Evolutionary conservation across 2,888 invertebrate species (phyloP).

Genomic region (Lordiphosa fenestrarum): DNA sequence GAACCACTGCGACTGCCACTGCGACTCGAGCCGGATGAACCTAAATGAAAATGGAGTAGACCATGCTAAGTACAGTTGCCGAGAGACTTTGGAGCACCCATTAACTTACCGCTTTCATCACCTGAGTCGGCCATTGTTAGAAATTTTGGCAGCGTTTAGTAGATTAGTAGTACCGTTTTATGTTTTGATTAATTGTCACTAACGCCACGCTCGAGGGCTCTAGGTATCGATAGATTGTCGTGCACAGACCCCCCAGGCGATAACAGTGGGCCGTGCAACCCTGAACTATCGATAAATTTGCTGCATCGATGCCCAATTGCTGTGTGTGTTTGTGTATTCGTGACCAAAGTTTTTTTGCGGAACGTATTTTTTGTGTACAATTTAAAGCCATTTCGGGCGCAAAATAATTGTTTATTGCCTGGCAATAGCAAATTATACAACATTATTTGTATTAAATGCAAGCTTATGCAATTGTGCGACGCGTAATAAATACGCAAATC

Average conservation of each 20-base stretch:
- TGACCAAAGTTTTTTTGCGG: constrained; percentile 77
- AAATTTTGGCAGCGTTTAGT: neutral
- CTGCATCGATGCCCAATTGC: constrained; percentile 31
- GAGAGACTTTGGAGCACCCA: neutral
- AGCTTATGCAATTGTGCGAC: constrained; percentile 39
- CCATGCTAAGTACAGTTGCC: constrained; percentile 14
- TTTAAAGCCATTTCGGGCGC: constrained; percentile 65
- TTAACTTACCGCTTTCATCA: constrained; percentile 67
- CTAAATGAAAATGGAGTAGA: constrained; percentile 32
- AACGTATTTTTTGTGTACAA: constrained; percentile 71
- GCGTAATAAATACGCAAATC: constrained; percentile 59
- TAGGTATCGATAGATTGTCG: too few relatives aligned
- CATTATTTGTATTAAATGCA: constrained; percentile 36
- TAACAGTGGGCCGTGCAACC: constrained; percentile 34
- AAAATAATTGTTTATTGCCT: constrained; percentile 55
- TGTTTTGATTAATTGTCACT: too few relatives aligned
- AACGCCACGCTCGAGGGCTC: too few relatives aligned
- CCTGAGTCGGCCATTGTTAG: constrained; percentile 63
- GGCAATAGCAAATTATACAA: constrained; percentile 47
- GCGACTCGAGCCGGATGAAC: constrained; percentile 76
- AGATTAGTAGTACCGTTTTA: too few relatives aligned
- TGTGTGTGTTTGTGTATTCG: constrained; percentile 78
- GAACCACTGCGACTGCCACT: constrained; percentile 73
- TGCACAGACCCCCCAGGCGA: too few relatives aligned
- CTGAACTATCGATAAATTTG: constrained; percentile 2